A percentile compares a stretch with the other conserved stretches of the same genome.
These are phyloP conservation scores for Camponotus pennsylvanicus DNA, from an alignment of 1,140 invertebrate genomes.

Conservation along the genomic window DNA sequence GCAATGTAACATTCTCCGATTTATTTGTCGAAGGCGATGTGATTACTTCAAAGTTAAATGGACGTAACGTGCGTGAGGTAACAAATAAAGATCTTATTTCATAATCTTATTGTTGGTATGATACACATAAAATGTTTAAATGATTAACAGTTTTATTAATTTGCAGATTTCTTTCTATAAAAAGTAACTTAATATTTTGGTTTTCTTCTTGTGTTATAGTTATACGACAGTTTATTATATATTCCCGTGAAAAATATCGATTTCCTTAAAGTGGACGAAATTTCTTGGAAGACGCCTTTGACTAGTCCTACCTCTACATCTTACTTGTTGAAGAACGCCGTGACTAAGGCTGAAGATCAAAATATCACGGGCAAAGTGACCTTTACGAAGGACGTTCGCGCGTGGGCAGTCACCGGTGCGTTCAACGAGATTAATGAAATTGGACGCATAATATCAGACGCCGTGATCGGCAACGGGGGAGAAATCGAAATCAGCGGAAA, in stretches of 20 bases:
- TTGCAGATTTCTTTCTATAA: neutral
- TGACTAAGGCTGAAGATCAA: conserved; percentile 75
- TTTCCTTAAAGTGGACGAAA: conserved; percentile 59
- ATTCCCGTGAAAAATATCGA: conserved; percentile 41
- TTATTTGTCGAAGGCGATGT: conserved; percentile 67
- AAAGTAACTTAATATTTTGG: neutral
- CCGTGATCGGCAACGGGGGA: conserved; percentile 64
- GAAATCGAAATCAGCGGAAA: conserved; percentile 65
- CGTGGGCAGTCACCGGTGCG: neutral
- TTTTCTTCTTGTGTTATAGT: conserved; percentile 53
- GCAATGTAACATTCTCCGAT: conserved; percentile 70
- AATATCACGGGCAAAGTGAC: conserved; percentile 59
- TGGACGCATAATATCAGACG: conserved; percentile 67
- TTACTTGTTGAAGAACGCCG: conserved; percentile 70
- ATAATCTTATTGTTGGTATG: neutral
- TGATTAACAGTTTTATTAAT: neutral
- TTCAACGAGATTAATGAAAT: conserved; percentile 66
- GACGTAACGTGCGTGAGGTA: conserved; percentile 62
- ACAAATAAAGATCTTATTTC: neutral
- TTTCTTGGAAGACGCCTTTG: conserved; percentile 65
- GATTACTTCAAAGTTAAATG: conserved; percentile 63
- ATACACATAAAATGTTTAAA: neutral
- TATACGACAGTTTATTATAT: conserved; percentile 54
- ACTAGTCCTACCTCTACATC: conserved; percentile 33
- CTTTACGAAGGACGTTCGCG: conserved; percentile 60